Evolutionary conservation across 2,888 invertebrate genomes (phyloP), one percentile per base, ranked within the genome.

Genomic region (Salpingus planirostris): DNA sequence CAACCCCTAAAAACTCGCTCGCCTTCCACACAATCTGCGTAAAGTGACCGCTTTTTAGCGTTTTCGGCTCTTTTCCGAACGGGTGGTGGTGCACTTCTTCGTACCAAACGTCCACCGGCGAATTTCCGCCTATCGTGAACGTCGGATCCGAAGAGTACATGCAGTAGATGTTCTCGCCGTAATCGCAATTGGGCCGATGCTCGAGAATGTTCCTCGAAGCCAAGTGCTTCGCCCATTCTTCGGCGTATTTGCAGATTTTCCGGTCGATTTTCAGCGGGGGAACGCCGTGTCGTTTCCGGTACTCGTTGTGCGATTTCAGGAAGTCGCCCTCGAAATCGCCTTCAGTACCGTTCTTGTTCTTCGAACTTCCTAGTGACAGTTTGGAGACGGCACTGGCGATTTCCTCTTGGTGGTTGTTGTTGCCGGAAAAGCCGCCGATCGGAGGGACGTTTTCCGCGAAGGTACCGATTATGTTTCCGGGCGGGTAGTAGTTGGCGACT

Each of bases 401-500:
- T 11, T 50, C 46, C 32, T 65, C 66, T 29, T 65, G 11, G 60
- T 60, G 49, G 52, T 60, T 38, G 11, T 40, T 46, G 33, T 42
- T 72, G 70, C 3, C 32, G 5, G 40, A 29, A 27, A 58, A 56
- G 3, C 60, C 59, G 45, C 65, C 66, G 27, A 74, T 65, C 22
- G 81, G 79, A 3, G 74, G 76, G 2, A 88, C 87, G 60, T 87
- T 85, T 14, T 71, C 71, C 10, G 72, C 65, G 51, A 81, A 88
- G 46, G 74, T 73, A 1, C 83, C 84, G 24, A 79, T 68, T 38
- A 81, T 74, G 61, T 95, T 95, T 3, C 92, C 93, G 0, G 92
- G 80, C 0, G 95, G 93, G 55, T 74, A 75, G 59, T 95, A 95
- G 60, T 90, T 85, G 14, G 85, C 88, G 1, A 95, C 93, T 0